phyloP scores from a whole-genome alignment of 1,140 invertebrate genomes.

The Calliphora vicina region DNA sequence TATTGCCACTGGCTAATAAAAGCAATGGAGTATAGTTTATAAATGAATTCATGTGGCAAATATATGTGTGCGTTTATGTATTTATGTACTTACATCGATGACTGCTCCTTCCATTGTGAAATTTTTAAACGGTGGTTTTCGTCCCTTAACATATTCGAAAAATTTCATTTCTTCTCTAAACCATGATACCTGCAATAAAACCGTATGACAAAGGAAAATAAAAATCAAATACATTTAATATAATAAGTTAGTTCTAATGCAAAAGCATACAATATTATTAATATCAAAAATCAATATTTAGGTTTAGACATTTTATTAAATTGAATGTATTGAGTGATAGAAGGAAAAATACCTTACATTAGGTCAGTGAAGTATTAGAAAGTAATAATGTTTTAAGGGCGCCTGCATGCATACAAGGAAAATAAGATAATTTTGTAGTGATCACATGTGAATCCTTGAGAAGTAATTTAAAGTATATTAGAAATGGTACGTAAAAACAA shows the following conservation, averaged over 20 bases:
- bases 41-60: background rate
- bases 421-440: no score
- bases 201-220: background rate
- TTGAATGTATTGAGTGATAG: background rate
- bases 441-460: no score
- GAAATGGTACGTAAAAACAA: no score
- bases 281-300: background rate
- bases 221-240: background rate
- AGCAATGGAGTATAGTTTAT: background rate
- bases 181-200: conserved; percentile 70
- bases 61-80: background rate
- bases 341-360: background rate
- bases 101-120: conserved; percentile 72
- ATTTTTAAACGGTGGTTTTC: conserved; percentile 75
- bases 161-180: conserved; percentile 73
- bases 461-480: no score
- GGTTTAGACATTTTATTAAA: background rate
- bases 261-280: background rate
- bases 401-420: no score
- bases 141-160: conserved; percentile 79
- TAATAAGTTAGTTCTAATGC: background rate
- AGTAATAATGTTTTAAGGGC: no score
- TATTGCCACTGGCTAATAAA: background rate
- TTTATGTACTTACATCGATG: conserved; percentile 73
- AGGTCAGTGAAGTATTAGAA: no score